Base-by-base conservation (phyloP, 2,888 invertebrate species). In the Amiota minor region DNA sequence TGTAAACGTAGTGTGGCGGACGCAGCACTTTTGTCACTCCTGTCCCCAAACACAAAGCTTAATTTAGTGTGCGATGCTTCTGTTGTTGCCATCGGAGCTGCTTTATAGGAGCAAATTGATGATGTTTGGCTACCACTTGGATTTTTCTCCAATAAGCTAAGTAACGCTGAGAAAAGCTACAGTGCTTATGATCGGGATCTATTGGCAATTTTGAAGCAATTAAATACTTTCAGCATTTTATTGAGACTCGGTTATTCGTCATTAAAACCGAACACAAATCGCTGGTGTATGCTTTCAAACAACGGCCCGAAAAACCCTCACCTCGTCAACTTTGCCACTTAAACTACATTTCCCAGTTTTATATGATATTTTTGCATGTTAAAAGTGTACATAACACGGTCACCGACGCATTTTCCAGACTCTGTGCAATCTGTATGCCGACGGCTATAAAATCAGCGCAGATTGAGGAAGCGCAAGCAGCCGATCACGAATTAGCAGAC, bases 401-500 rank as follows among this genome's bases (percentile, higher is more conserved):
- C 49, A 12, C 49, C 9, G 12, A 49, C 49, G 49, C 49, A 12
- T 50, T 50, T 50, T 50, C 50, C 9, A 50, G 3, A 50, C 50
- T 50, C 50, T 50, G 50, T n/a, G 50, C 50, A 4, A 50, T 50
- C 2, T 8, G 6, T 9, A 50, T 50, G 50, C 4, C n/a, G 3
- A 50, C 11, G 3, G 50, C 50, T 11, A 50, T 50, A 4, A 50
- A 50, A 50, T n/a, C 9, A 50, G 50, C 3, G 50, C 50, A 50
- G 2, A 50, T 50, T n/a, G 50, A 50, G 50, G 50, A 50, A 9
- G n/a, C 23, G 35, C 77, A 77, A 56, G n/a, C 47, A 8, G 16
- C 1, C 9, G 77, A 77, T 47, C 8, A 45, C 9, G 76, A 75
- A 53, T 20, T 78, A 45, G 3, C 59, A 49, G 23, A 46, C 50